Evolutionary conservation across 2,113 vertebrate genomes (phyloP).

Genomic region (Pampusana beccarii): DNA sequence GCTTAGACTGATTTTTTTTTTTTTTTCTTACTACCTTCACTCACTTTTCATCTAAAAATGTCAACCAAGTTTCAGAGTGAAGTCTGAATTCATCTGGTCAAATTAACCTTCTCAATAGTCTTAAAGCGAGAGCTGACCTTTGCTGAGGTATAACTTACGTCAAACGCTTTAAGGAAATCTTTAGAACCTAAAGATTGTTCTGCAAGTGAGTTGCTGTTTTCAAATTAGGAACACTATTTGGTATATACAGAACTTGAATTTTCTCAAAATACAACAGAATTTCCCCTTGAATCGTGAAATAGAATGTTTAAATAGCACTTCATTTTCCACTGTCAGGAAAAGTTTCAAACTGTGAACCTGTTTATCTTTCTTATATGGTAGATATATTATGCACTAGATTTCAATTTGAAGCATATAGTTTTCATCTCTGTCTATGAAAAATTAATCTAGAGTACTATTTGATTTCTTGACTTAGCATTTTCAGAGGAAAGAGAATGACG

Average conservation of each 20-base stretch:
- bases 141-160: background rate
- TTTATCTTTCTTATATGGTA: background rate
- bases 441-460: background rate
- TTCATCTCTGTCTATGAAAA: background rate
- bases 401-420: background rate
- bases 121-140: slow-evolving; percentile 43
- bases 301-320: background rate
- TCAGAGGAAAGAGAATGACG: background rate
- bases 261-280: background rate
- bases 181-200: background rate
- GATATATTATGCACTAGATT: background rate
- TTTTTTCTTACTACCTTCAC: background rate
- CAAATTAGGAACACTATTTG: background rate
- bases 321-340: background rate
- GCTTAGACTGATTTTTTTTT: background rate
- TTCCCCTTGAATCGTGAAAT: background rate
- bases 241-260: background rate
- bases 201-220: background rate
- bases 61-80: slow-evolving; percentile 28
- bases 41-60: slow-evolving; percentile 56
- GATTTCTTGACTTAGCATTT: background rate
- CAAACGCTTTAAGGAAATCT: background rate
- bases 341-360: background rate
- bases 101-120: slow-evolving; percentile 55
- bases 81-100: slow-evolving; percentile 45